These are phyloP conservation scores for Hetaerina titia DNA, from an alignment of 2,888 invertebrate species.

Conservation along the genomic window DNA sequence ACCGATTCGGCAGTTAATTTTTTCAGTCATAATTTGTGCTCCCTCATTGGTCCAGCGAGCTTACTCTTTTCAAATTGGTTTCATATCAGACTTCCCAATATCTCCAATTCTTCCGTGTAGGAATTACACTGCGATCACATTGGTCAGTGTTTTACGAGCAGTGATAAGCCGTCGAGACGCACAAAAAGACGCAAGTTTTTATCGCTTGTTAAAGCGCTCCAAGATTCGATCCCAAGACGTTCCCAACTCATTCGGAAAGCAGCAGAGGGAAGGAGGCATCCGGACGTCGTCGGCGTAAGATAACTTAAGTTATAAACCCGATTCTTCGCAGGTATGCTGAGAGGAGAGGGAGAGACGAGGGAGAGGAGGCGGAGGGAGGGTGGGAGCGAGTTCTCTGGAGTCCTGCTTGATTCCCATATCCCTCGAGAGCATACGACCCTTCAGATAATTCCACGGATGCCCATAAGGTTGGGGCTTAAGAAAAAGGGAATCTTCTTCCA, in stretches of 20 bases:
- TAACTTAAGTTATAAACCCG: conserved; percentile 57
- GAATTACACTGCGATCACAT: background rate
- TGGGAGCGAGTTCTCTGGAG: background rate
- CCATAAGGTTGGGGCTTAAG: conserved; percentile 17
- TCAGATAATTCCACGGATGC: conserved; percentile 53
- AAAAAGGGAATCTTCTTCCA: conserved; percentile 26
- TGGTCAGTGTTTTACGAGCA: conserved; percentile 33
- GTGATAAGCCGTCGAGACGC: conserved; percentile 8
- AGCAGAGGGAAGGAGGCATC: background rate
- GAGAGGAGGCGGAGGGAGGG: background rate
- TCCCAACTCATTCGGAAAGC: background rate
- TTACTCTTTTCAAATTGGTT: background rate
- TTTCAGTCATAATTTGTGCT: too few relatives aligned
- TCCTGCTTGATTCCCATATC: background rate
- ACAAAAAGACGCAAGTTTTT: background rate
- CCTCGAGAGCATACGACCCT: conserved; percentile 23
- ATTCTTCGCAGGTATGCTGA: conserved; percentile 34
- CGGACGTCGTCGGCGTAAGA: conserved; percentile 37
- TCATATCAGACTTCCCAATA: background rate
- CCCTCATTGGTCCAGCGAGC: too few relatives aligned
- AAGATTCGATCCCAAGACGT: background rate
- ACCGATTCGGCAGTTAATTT: too few relatives aligned
- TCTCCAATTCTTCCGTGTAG: background rate
- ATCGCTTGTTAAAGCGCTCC: conserved; percentile 45
- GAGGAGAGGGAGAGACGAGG: background rate